These are phyloP conservation scores for Amphimallon solstitiale DNA, from an alignment of 2,888 invertebrate species.

Conservation along the genomic window DNA sequence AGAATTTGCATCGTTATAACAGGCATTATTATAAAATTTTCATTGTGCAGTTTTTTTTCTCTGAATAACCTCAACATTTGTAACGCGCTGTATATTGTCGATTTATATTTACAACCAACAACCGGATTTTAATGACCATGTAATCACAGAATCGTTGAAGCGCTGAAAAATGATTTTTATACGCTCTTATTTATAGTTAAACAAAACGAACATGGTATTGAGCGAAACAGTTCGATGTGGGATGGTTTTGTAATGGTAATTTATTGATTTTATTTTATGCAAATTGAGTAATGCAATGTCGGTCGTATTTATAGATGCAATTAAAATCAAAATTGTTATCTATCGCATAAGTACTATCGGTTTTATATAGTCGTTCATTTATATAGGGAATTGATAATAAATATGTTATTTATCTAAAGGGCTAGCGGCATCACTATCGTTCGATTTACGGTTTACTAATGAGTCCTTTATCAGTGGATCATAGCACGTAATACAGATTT, in stretches of 20 bases:
- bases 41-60: too few relatives aligned
- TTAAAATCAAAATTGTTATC: constrained; percentile 21
- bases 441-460: constrained; percentile 65
- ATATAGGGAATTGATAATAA: constrained; percentile 33
- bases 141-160: too few relatives aligned
- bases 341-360: constrained; percentile 18
- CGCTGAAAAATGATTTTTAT: not conserved
- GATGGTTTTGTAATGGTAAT: constrained; percentile 27
- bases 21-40: too few relatives aligned
- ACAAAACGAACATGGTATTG: constrained; percentile 9
- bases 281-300: constrained; percentile 32
- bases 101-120: too few relatives aligned
- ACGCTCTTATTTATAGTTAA: constrained; percentile 9
- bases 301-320: constrained; percentile 25
- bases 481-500: constrained; percentile 65
- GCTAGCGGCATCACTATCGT: constrained; percentile 55
- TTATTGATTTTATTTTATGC: constrained; percentile 32
- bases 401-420: constrained; percentile 45
- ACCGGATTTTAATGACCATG: too few relatives aligned
- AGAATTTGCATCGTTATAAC: too few relatives aligned
- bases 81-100: too few relatives aligned
- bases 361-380: constrained; percentile 20
- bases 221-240: constrained; percentile 6
- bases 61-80: too few relatives aligned
- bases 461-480: constrained; percentile 65